Evolutionary conservation across 2,888 invertebrate genomes (phyloP), one percentile per base, ranked within the genome.

Genomic region (Epiblema foenella): DNA sequence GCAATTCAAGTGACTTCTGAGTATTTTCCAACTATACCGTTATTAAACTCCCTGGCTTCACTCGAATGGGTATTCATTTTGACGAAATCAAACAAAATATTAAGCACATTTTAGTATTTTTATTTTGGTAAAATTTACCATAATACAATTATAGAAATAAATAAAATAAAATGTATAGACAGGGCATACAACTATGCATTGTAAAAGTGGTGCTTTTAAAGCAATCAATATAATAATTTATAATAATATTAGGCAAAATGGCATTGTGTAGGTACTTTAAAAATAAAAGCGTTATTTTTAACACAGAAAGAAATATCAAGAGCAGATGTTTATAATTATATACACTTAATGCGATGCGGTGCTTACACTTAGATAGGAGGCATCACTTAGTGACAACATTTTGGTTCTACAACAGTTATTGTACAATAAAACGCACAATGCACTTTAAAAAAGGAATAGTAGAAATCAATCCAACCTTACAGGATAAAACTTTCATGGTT

Each of bases 121-220:
- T 93, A 93, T 93, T 93, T 93, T 93, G 93, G 93, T 93, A 93
- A 93, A 92, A 89, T 91, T 91, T 93, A 93, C 93, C 93, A 91
- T 88, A 90, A 90, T 93, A 93, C 90, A 93, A 91, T 90, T 84
- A 93, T 90, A 91, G 90, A 92, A 93, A 93, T 93, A 93, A 93
- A 93, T 93, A 93, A 92, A 92, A 87, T 90, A 91, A 92, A 91
- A 89, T 91, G 91, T 93, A 92, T 91, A 93, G 92, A 92, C 92
- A 92, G 91, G 91, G 89, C 90, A 91, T 92, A 93, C 90, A 91
- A 89, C 90, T 91, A 91, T 92, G 91, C 89, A 91, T 91, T 93
- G 92, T 93, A 93, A 92, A 93, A 90, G 89, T 91, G 91, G 92
- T 93, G 93, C 93, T 93, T 93, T 93, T 93, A 88, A 93, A 93